Conservation (phyloP, 2,888 invertebrate species). For the Metopia argyrocephala region DNA sequence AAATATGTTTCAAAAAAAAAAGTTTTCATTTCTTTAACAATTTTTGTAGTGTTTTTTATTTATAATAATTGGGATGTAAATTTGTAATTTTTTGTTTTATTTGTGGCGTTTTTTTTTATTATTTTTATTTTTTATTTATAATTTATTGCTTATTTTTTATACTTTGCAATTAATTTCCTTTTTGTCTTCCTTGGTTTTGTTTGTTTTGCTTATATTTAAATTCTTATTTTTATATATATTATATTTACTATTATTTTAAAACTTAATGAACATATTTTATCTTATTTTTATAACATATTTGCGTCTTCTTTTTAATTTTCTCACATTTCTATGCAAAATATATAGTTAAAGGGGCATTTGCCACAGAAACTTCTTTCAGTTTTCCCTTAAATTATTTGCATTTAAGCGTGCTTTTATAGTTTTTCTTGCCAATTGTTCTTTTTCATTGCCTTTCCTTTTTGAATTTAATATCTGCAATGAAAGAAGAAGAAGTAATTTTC, state of each 20-base stretch:
- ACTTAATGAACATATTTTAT: conserved; percentile 49
- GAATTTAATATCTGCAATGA: background rate
- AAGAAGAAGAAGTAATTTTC: too few relatives aligned
- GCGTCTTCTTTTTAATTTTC: conserved; percentile 39
- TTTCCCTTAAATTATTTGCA: conserved; percentile 36
- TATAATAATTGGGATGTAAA: conserved; percentile 60
- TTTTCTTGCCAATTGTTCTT: conserved; percentile 1
- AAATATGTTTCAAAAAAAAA: conserved; percentile 50
- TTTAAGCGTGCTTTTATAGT: background rate
- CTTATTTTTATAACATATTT: conserved; percentile 52
- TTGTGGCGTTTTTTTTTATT: conserved; percentile 54
- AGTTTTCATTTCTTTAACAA: conserved; percentile 56
- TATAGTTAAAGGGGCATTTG: conserved; percentile 46
- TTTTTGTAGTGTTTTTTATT: conserved; percentile 25
- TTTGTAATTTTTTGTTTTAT: conserved; percentile 66
- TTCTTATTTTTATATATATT: background rate
- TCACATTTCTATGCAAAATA: conserved; percentile 55
- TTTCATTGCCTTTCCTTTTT: background rate
- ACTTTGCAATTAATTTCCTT: conserved; percentile 51
- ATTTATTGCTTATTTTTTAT: background rate
- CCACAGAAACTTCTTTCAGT: conserved; percentile 46
- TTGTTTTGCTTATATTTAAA: conserved; percentile 74
- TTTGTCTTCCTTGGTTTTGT: conserved; percentile 76
- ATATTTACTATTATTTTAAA: conserved; percentile 32
- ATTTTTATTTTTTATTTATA: background rate